Evolutionary conservation across 2,113 vertebrate genomes (phyloP).

Genomic region (Lonchura striata): DNA sequence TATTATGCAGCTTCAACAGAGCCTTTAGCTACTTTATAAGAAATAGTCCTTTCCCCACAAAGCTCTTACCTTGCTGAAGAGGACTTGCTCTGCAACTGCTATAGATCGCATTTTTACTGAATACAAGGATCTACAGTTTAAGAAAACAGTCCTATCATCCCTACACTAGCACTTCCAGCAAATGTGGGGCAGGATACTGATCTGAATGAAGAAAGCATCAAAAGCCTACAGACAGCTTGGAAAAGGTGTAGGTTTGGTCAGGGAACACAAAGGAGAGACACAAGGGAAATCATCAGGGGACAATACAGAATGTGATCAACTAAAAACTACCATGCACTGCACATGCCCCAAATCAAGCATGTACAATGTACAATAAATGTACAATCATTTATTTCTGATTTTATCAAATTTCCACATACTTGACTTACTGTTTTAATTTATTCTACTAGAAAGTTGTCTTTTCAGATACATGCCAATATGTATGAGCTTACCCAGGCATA

Average conservation of each 20-base stretch:
- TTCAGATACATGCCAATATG: rapidly evolving
- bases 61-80: neutral
- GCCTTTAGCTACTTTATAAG: neutral
- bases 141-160: neutral
- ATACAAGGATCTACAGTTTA: neutral
- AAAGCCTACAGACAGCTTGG: neutral
- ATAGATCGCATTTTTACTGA: neutral
- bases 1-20: neutral
- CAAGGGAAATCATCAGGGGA: neutral
- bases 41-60: neutral
- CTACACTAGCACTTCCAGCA: neutral
- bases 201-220: neutral
- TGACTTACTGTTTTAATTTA: neutral
- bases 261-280: neutral
- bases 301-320: rapidly evolving
- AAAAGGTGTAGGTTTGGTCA: neutral
- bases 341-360: neutral
- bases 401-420: neutral
- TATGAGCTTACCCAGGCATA: neutral
- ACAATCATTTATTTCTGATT: neutral
- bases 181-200: neutral
- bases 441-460: neutral
- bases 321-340: neutral
- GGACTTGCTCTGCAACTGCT: neutral
- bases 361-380: neutral